Percentiles rank a stretch among this genome's conserved stretches.
Conservation (phyloP, 2,888 invertebrate genomes). For the Caenorhabditis plicata region DNA sequence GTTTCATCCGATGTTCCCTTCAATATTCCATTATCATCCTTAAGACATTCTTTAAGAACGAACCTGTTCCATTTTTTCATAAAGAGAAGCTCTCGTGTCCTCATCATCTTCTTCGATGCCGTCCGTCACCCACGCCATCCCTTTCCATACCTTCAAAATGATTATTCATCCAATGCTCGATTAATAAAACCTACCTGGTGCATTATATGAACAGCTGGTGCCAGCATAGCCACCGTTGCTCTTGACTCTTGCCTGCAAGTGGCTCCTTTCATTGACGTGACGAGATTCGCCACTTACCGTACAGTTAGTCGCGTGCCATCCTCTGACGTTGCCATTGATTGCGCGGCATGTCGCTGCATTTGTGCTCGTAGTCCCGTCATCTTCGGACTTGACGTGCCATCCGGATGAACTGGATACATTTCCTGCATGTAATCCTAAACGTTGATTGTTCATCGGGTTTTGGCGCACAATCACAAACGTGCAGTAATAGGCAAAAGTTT, state of each 20-base stretch:
- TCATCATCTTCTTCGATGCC: constrained; percentile 64
- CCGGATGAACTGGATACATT: constrained; percentile 60
- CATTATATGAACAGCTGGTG: constrained; percentile 65
- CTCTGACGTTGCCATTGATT: constrained; percentile 41
- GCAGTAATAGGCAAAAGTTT: constrained; percentile 59
- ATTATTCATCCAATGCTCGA: no score
- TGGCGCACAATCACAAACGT: constrained; percentile 39
- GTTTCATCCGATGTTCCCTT: constrained; percentile 54
- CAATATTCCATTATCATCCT: not conserved
- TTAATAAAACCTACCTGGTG: constrained; percentile 43
- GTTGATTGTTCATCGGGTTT: not conserved
- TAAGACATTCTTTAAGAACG: not conserved
- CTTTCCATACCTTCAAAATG: constrained; percentile 57
- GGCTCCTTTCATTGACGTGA: no score
- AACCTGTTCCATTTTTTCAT: constrained; percentile 53
- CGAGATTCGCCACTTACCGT: no score
- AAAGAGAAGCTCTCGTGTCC: constrained; percentile 46
- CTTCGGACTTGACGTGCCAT: constrained; percentile 55
- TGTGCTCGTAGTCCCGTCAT: constrained; percentile 51
- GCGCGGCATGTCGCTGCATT: constrained; percentile 43
- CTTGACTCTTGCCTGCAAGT: constrained; percentile 58
- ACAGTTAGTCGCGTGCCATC: constrained; percentile 38
- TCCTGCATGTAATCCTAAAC: constrained; percentile 50
- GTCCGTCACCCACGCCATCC: constrained; percentile 65
- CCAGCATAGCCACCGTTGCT: constrained; percentile 64